Base-by-base conservation (phyloP, 2,888 invertebrate genomes). In the Thereva unica region DNA sequence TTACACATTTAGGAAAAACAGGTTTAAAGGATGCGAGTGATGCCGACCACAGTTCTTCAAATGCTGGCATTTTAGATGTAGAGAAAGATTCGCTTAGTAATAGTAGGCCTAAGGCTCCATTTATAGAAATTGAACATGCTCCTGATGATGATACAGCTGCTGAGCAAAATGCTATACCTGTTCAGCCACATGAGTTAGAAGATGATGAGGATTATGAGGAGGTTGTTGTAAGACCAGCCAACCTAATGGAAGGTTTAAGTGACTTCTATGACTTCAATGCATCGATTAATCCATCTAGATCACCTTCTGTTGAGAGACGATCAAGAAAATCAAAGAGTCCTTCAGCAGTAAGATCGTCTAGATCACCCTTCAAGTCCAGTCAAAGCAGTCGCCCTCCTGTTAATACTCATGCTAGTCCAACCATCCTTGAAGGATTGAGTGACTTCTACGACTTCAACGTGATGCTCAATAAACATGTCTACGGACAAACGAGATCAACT, bases 211-310 rank as follows among this genome's bases (percentile, higher is more conserved):
- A 35, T 34, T 8, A 5, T 10, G 5, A 35, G 1, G 23, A 34
- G 3, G 42, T 35, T 35, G 55, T 42, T 8, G 9, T n/a, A 35
- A n/a, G 1, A 34, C 7, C 10, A 34, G 34, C 23, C 9, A 5
- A 4, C 12, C 23, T 80, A 0, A 73, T 78, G 74, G 76, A 79
- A 70, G 80, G 80, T 0, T 67, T 80, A 3, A 80, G 80, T 69
- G 80, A 80, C 57, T 80, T 80, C 47, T 80, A 80, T 35, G 80
- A 80, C 50, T 80, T 80, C 63, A 75, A 77, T 6, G 80, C 79
- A 12, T 78, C 80, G 0, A 71, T 75, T 0, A 80, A 80, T 68
- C 80, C 78, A 1, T 65, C 65, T 1, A 72, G 79, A 57, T 78
- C 78, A 1, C 73, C 76, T 7, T 73, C 77, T 0, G 34, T 40